These are phyloP conservation scores for Tenthredo livida DNA, from an alignment of 2,888 invertebrate genomes.

Conservation along the genomic window DNA sequence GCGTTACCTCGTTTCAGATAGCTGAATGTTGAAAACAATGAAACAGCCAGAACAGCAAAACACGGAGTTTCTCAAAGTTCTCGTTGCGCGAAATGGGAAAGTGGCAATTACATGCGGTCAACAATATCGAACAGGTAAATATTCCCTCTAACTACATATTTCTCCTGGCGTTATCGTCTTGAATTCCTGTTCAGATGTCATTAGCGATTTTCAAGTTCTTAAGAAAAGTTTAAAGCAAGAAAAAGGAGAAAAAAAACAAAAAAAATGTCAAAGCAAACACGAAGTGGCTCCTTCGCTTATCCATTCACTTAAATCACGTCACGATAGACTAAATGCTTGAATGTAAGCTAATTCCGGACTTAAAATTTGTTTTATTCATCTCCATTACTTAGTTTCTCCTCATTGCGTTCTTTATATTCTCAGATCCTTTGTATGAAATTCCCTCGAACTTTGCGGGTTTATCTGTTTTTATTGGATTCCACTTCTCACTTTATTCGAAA, in stretches of 20 bases:
- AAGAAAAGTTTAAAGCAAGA: background rate
- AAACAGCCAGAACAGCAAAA: background rate
- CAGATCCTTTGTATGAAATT: slow-evolving; percentile 15
- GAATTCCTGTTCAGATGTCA: background rate
- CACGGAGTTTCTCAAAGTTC: background rate
- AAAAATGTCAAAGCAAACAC: background rate
- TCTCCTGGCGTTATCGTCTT: background rate
- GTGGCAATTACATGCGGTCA: slow-evolving; percentile 24
- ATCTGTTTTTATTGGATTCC: slow-evolving; percentile 21
- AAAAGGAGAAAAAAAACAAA: background rate
- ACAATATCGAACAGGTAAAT: background rate
- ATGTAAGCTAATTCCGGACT: slow-evolving; percentile 18
- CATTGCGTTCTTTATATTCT: slow-evolving; percentile 26
- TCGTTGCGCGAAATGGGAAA: background rate
- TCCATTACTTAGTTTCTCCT: slow-evolving; percentile 14
- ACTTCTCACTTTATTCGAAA: slow-evolving; percentile 29
- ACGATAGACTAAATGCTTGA: slow-evolving; percentile 19
- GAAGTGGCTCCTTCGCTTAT: background rate
- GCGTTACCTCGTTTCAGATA: background rate
- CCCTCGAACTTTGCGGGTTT: background rate
- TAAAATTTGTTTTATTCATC: slow-evolving; percentile 16
- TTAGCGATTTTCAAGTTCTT: background rate
- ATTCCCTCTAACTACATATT: background rate
- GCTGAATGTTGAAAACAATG: slow-evolving; percentile 3
- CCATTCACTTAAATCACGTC: background rate